Base-by-base conservation (phyloP, 2,888 invertebrate species). In the Helicoverpa assulta region DNA sequence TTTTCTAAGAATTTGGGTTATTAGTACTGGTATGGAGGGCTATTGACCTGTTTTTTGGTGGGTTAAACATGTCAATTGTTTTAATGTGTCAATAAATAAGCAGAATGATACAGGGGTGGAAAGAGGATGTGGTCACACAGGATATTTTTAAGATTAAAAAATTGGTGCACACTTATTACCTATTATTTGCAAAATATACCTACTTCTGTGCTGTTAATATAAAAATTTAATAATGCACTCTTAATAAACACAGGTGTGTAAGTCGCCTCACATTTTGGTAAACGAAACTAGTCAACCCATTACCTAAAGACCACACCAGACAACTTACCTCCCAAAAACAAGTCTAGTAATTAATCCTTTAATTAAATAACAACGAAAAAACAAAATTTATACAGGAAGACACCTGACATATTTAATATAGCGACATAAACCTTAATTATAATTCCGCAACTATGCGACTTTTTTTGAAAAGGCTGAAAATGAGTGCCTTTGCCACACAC, bases 401-500 rank as follows among this genome's bases (percentile, higher is more conserved):
- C 61, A 76, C 68, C 63, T 69, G 58, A 56, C 63, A 53, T 10
- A 65, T 62, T 59, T 63, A 47, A 56, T 40, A 64, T 43, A 7
- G 18, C 18, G 18, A 19, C 52, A 50, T 61, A 57, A 73, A 80
- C 57, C 56, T 68, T 73, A 78, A 80, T 80, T 80, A 80, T 61
- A 70, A 73, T 68, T 67, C 51, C 12, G 67, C 57, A 62, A 62
- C 58, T 76, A 67, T 53, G 56, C 19, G n/a, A 43, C 8, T 65
- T 77, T 73, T 78, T 76, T 66, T 70, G 70, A 69, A 26, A 57
- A 47, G 64, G 59, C 64, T 75, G 75, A 73, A 78, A 75, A 75
- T 78, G 68, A 73, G 53, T 70, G 78, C 80, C 67, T 78, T 78
- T 75, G 72, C 69, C 65, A n/a, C 54, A 66, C 61, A 55, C 77